Conservation (phyloP, 1,140 invertebrate species). For the Mya arenaria region DNA sequence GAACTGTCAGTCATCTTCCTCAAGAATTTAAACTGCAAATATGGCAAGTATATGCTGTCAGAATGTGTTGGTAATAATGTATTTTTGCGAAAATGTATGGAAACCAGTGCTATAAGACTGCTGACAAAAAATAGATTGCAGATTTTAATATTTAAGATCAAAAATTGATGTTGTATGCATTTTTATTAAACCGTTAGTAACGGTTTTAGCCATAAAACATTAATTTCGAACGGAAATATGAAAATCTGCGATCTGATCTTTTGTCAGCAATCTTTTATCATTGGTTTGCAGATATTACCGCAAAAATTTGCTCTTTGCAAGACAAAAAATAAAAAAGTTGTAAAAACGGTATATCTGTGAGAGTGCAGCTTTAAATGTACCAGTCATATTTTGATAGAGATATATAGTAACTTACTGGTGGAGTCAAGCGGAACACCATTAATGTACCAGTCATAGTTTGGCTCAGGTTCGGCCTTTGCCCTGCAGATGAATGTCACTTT, state of each 20-base stretch:
- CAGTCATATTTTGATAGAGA: constrained; percentile 9
- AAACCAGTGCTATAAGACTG: not conserved
- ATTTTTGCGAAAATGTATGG: not conserved
- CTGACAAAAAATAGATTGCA: not conserved
- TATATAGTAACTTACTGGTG: constrained; percentile 83
- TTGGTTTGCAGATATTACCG: not conserved
- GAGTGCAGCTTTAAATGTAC: constrained; percentile 38
- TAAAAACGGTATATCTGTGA: too few species aligned
- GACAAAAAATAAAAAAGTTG: too few species aligned
- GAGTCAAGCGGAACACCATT: constrained; percentile 89
- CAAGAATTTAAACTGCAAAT: not conserved
- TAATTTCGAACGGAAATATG: too few species aligned
- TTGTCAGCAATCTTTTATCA: not conserved
- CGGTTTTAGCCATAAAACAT: too few species aligned
- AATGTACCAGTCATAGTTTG: constrained; percentile 96
- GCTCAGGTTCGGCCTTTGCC: constrained; percentile 93
- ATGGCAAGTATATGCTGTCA: not conserved
- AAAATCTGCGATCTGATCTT: not conserved
- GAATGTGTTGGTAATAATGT: not conserved
- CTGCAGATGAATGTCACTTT: constrained; percentile 92
- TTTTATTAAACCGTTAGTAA: too few species aligned
- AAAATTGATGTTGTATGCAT: too few species aligned
- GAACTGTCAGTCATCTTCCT: not conserved
- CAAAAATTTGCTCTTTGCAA: not conserved
- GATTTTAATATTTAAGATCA: too few species aligned